Conservation (phyloP, 2,797 vertebrate genomes). For the Eulemur rubriventer region DNA sequence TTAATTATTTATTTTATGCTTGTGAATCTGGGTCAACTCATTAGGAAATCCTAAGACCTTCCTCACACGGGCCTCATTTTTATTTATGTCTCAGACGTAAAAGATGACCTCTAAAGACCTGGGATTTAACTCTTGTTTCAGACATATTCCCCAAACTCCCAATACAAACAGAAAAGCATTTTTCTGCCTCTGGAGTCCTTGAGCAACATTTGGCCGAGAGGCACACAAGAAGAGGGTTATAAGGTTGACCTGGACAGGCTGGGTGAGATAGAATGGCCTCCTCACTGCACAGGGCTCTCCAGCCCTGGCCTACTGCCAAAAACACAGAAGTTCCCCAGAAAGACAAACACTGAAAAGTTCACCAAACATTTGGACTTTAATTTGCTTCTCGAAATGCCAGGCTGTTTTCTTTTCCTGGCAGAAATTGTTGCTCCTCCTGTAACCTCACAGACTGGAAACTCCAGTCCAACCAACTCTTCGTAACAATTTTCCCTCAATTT, state of each 20-base stretch:
- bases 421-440: not conserved
- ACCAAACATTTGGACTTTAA: constrained; percentile 35
- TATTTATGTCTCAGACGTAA: not conserved
- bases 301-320: not conserved
- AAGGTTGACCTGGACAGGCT: not conserved
- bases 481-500: not conserved
- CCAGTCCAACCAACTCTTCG: not conserved
- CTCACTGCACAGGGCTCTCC: not conserved
- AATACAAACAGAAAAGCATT: not conserved
- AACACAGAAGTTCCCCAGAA: not conserved
- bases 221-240: not conserved
- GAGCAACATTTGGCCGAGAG: not conserved
- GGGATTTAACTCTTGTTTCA: not conserved
- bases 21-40: not conserved
- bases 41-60: not conserved
- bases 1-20: not conserved
- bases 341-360: constrained; percentile 54
- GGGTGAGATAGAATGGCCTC: not conserved
- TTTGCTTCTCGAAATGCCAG: constrained; percentile 51
- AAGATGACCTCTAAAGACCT: not conserved
- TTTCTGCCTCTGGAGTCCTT: not conserved
- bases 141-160: not conserved
- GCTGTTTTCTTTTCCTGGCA: constrained; percentile 32
- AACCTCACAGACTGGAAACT: not conserved
- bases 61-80: not conserved